phyloP scores from a whole-genome alignment of 2,797 vertebrate species.

The Coregonus suidteri region DNA sequence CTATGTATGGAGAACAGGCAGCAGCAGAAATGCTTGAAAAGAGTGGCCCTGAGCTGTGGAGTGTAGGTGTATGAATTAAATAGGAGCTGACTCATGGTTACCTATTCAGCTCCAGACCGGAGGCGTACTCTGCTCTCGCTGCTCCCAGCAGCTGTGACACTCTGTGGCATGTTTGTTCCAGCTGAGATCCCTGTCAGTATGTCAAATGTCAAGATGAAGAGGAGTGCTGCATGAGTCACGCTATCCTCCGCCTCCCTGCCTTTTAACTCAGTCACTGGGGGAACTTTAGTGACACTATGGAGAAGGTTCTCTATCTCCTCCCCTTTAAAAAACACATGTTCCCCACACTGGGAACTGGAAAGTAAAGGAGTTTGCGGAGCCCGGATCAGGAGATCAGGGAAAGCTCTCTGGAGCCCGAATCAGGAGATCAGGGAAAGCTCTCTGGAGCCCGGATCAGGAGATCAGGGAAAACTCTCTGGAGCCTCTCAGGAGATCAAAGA shows the following conservation, averaged over 20 bases:
- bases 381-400: not conserved
- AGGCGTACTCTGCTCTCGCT: slow-evolving; percentile 6
- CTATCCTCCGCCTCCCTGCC: not conserved
- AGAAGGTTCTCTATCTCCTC: not conserved
- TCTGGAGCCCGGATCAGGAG: no score
- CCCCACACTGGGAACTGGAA: not conserved
- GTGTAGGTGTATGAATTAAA: slow-evolving; percentile 63
- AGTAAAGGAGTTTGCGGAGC: not conserved
- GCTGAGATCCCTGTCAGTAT: slow-evolving; percentile 51
- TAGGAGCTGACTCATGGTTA: slow-evolving; percentile 65
- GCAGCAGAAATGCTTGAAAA: slow-evolving; percentile 34
- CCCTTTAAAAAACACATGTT: not conserved
- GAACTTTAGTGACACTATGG: slow-evolving; percentile 25
- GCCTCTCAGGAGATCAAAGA: slow-evolving; percentile 36
- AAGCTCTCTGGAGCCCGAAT: slow-evolving; percentile 15
- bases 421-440: slow-evolving; percentile 14
- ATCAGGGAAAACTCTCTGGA: slow-evolving; percentile 5
- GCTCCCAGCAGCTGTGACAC: slow-evolving; percentile 48
- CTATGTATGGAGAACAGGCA: slow-evolving; percentile 28
- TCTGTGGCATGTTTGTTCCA: slow-evolving; percentile 54
- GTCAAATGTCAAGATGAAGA: slow-evolving; percentile 60
- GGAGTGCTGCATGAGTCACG: slow-evolving; percentile 56
- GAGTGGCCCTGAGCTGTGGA: slow-evolving; percentile 31
- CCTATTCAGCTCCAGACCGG: slow-evolving; percentile 45
- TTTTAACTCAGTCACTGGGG: slow-evolving; percentile 27